Evolutionary conservation across 2,888 invertebrate genomes (phyloP).

Genomic region (Aphodius sticticus): DNA sequence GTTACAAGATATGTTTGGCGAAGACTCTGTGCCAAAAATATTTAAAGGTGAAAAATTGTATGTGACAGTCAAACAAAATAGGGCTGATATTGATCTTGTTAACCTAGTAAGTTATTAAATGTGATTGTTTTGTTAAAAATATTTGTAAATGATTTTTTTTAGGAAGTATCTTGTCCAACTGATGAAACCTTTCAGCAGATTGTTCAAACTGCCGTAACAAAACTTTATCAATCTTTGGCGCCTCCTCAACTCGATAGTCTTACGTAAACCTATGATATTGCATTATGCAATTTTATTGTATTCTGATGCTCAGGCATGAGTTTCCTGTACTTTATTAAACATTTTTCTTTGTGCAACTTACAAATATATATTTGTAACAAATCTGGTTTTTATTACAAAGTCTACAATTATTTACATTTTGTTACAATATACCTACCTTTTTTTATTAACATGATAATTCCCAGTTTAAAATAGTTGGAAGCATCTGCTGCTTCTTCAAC

Average conservation of each 20-base stretch:
- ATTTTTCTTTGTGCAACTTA: no score
- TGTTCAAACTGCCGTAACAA: conserved; percentile 84
- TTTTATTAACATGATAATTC: no score
- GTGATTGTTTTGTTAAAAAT: conserved; percentile 16
- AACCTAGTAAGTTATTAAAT: conserved; percentile 67
- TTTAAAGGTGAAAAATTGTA: conserved; percentile 89
- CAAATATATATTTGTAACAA: no score
- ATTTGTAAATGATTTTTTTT: conserved; percentile 40
- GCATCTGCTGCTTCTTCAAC: no score
- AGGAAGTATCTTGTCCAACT: conserved; percentile 82
- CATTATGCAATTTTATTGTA: background rate
- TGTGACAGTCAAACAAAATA: conserved; percentile 84
- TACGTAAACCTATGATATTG: background rate
- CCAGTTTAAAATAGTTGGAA: no score
- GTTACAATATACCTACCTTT: no score
- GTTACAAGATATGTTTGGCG: conserved; percentile 95
- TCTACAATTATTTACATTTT: no score
- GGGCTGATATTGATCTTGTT: conserved; percentile 84
- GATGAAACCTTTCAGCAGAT: conserved; percentile 85
- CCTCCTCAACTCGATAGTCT: conserved; percentile 59
- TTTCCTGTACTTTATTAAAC: background rate
- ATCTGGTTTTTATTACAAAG: no score
- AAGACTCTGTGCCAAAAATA: conserved; percentile 91
- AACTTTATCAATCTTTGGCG: conserved; percentile 84
- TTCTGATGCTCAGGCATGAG: background rate